Percentiles rank a stretch among this genome's conserved stretches.
phyloP scores from a whole-genome alignment of 2,113 vertebrate species.

The sheep (Ovis aries) region DNA sequence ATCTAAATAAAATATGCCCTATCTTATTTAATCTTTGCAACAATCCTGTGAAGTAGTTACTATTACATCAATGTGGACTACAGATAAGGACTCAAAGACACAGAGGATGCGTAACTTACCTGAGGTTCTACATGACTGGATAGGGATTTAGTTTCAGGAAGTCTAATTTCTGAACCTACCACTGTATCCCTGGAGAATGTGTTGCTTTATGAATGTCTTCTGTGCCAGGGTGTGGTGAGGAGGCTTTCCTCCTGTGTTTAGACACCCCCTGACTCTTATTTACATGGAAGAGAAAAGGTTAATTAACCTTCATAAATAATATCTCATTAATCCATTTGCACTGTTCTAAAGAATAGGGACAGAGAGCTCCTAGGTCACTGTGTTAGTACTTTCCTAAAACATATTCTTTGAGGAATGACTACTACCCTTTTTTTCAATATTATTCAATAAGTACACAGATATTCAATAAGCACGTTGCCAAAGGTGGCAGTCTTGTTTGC shows the following conservation, averaged over 20 bases:
- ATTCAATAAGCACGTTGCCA: background rate
- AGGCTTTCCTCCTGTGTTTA: background rate
- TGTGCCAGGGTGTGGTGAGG: background rate
- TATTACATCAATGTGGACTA: background rate
- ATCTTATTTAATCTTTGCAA: background rate
- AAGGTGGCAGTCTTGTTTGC: background rate
- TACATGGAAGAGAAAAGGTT: background rate
- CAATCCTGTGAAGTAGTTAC: background rate
- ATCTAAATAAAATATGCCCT: background rate
- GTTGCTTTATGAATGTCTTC: background rate
- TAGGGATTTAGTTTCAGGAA: background rate
- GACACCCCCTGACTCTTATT: background rate
- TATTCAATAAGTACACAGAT: background rate
- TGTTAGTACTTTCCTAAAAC: background rate
- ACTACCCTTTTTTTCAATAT: background rate
- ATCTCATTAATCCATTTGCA: background rate
- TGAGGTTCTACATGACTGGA: background rate
- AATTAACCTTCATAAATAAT: background rate
- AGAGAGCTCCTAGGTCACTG: background rate
- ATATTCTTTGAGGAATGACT: background rate
- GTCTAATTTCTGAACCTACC: background rate
- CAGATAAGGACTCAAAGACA: background rate
- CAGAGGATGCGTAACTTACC: background rate
- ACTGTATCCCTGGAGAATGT: fast-evolving
- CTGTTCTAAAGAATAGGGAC: background rate